These are phyloP conservation scores for Anticlea derivata DNA, from an alignment of 2,888 invertebrate genomes.

Conservation along the genomic window DNA sequence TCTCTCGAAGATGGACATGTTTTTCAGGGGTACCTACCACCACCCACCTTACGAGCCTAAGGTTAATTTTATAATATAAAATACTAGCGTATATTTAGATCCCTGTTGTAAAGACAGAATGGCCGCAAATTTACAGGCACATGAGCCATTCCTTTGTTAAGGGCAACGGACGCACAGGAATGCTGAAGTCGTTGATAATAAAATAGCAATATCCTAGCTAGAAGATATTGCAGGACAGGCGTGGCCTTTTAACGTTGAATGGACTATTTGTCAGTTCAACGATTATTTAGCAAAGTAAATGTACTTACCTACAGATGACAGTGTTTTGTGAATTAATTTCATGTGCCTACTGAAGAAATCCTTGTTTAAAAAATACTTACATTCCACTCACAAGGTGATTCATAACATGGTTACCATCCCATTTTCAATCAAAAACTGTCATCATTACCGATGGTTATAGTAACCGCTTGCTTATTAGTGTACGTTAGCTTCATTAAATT, in stretches of 20 bases:
- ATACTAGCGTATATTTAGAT: constrained; percentile 4
- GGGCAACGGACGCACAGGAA: constrained; percentile 23
- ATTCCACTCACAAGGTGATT: too few species aligned
- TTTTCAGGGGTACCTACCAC: too few species aligned
- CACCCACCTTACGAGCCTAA: not conserved
- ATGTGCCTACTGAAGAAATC: not conserved
- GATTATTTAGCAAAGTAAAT: constrained; percentile 2
- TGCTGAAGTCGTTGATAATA: constrained; percentile 27
- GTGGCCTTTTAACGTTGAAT: constrained; percentile 18
- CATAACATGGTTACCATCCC: too few species aligned
- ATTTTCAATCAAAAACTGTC: too few species aligned
- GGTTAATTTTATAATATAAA: not conserved
- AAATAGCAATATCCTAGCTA: constrained; percentile 18
- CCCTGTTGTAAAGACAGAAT: constrained; percentile 18
- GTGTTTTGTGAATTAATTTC: not conserved
- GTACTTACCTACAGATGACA: not conserved
- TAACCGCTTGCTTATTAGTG: not conserved
- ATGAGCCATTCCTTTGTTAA: constrained; percentile 27
- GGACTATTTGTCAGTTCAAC: constrained; percentile 7
- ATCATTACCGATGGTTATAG: not conserved
- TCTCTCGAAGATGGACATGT: too few species aligned
- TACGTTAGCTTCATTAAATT: constrained; percentile 2
- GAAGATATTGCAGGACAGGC: constrained; percentile 18
- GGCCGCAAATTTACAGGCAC: constrained; percentile 23
- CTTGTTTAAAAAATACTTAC: too few species aligned